phyloP scores from a whole-genome alignment of 1,140 invertebrate genomes.

The Calliphora vicina region DNA sequence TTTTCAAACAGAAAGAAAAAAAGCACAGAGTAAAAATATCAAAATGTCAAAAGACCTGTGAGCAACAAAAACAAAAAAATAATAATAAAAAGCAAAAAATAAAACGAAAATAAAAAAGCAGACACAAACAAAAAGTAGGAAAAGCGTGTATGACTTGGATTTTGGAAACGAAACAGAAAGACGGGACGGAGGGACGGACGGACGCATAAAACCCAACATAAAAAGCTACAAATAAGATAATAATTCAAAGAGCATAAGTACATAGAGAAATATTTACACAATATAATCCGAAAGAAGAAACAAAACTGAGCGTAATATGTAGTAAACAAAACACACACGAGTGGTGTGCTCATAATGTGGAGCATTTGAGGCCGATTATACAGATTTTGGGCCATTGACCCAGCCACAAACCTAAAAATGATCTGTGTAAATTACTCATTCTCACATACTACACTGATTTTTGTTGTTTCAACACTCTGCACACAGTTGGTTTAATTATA shows the following conservation, averaged over 20 bases:
- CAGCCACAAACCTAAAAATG: not conserved
- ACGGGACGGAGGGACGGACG: not conserved
- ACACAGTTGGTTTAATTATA: too few relatives aligned
- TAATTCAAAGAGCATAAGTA: not conserved
- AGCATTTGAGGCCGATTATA: slow-evolving; percentile 13
- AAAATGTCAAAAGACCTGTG: slow-evolving; percentile 31
- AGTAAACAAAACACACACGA: slow-evolving; percentile 1
- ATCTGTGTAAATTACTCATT: not conserved
- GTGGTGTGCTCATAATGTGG: not conserved
- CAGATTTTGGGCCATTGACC: slow-evolving; percentile 26
- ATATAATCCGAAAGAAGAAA: not conserved
- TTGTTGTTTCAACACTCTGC: too few relatives aligned
- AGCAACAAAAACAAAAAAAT: not conserved
- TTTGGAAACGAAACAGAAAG: slow-evolving; percentile 5
- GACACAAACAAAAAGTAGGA: too few relatives aligned
- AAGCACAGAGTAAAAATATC: not conserved
- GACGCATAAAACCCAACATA: not conserved
- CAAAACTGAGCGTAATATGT: not conserved
- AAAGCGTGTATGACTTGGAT: not conserved
- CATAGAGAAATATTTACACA: not conserved
- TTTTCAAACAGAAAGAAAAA: slow-evolving; percentile 19
- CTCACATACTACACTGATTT: not conserved
- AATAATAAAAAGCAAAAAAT: too few relatives aligned
- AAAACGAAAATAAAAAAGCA: too few relatives aligned
- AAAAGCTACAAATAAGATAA: not conserved